Evolutionary conservation across 2,113 vertebrate species (phyloP).

Genomic region (Nothoprocta perdicaria): DNA sequence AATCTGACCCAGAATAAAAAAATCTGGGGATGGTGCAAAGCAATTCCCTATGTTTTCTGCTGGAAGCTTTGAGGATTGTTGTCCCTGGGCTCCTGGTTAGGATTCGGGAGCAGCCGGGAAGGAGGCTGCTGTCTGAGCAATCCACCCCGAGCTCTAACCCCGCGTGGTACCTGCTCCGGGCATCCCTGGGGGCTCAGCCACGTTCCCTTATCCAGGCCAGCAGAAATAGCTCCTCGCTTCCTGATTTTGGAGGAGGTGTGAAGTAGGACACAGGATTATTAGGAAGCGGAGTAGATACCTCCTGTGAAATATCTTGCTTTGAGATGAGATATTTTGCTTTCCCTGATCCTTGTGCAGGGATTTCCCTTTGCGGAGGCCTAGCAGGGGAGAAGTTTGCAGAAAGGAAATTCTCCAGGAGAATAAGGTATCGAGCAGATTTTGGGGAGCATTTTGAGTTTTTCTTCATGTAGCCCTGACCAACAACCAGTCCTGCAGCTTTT

Average conservation of each 20-base stretch:
- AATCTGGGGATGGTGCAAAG: neutral
- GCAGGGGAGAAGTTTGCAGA: neutral
- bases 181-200: neutral
- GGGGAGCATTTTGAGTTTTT: neutral
- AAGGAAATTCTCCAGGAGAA: neutral
- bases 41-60: neutral
- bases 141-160: conserved; percentile 12
- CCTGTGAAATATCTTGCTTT: neutral
- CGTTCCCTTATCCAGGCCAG: conserved; percentile 26
- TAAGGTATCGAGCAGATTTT: neutral
- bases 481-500: neutral
- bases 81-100: neutral
- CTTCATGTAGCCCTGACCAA: accelerated
- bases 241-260: conserved; percentile 28
- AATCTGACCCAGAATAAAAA: neutral
- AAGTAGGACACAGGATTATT: conserved; percentile 55
- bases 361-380: neutral
- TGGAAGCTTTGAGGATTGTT: neutral
- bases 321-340: neutral
- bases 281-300: neutral
- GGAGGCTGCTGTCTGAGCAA: neutral
- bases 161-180: neutral
- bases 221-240: neutral
- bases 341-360: neutral
- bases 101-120: neutral